Percentiles rank a stretch among this genome's conserved stretches.
phyloP scores from a whole-genome alignment of 2,888 invertebrate species.

The Polydesmus complanatus region DNA sequence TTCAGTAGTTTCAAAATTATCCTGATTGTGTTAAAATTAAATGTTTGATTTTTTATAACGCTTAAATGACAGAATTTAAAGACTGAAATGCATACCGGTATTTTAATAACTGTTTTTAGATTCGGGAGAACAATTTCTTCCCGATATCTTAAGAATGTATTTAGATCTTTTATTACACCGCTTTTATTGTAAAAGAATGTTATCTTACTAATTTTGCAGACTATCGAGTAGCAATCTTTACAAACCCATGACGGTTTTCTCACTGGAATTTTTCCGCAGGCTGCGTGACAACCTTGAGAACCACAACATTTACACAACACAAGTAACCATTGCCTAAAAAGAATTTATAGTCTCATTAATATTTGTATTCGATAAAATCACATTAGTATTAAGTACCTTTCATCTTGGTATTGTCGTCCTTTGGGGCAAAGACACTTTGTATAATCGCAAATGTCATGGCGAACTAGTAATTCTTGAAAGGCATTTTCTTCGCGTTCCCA shows the following conservation, averaged over 20 bases:
- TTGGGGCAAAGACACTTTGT: conserved; percentile 43
- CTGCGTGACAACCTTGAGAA: conserved; percentile 40
- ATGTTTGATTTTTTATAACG: no score
- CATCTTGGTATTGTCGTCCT: conserved; percentile 38
- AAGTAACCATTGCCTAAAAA: conserved; percentile 39
- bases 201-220: no score
- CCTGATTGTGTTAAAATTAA: no score
- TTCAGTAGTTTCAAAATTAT: no score
- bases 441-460: conserved; percentile 47
- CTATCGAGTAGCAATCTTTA: conserved; percentile 28
- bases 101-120: no score
- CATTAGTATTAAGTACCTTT: conserved; percentile 28
- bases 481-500: conserved; percentile 69
- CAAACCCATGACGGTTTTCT: conserved; percentile 36
- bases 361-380: neutral
- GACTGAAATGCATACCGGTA: no score
- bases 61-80: no score
- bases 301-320: conserved; percentile 42
- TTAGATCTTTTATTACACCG: no score
- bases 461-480: conserved; percentile 51
- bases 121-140: no score
- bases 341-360: no score
- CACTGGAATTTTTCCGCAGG: conserved; percentile 36
- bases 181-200: no score
- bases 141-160: no score